A percentile compares a stretch with the other conserved stretches of the same genome.
Evolutionary conservation across 1,140 invertebrate species (phyloP).

Genomic region (Megathymus violae): DNA sequence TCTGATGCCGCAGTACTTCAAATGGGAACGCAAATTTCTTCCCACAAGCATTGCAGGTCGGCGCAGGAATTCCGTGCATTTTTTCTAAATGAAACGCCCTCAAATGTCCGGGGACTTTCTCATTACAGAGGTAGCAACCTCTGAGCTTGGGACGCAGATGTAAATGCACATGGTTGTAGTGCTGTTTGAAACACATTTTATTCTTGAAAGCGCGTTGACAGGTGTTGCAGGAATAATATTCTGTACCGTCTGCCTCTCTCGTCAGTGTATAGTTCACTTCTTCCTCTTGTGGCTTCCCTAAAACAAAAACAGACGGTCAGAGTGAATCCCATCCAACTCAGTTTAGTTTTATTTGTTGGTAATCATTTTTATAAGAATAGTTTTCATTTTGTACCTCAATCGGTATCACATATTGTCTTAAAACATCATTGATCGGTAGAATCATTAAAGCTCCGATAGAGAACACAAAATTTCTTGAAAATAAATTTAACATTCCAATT

Average conservation of each 20-base stretch:
- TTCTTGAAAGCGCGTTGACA: conserved; percentile 38
- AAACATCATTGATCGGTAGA: too few species aligned
- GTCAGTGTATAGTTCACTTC: conserved; percentile 27
- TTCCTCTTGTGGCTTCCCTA: conserved; percentile 22
- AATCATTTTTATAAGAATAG: background rate
- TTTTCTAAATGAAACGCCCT: conserved; percentile 47
- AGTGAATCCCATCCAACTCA: background rate
- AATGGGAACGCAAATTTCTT: conserved; percentile 48
- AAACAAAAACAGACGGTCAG: conserved; percentile 35
- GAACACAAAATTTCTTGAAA: too few species aligned
- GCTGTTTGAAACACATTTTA: conserved; percentile 35
- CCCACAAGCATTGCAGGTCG: conserved; percentile 48
- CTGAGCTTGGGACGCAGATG: conserved; percentile 28
- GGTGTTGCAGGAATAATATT: conserved; percentile 32
- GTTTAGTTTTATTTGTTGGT: background rate
- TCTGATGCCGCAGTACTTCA: conserved; percentile 50
- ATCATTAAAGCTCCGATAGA: too few species aligned
- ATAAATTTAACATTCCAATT: too few species aligned
- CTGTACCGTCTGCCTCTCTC: conserved; percentile 17
- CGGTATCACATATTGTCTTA: too few species aligned
- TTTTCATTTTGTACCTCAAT: too few species aligned
- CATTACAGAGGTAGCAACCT: conserved; percentile 46
- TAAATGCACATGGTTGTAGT: conserved; percentile 39
- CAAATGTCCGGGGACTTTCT: conserved; percentile 39
- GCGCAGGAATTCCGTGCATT: conserved; percentile 45